Evolutionary conservation across 2,888 invertebrate species (phyloP), one percentile per base, ranked within the genome.

Genomic region (Linnaemya tessellans): DNA sequence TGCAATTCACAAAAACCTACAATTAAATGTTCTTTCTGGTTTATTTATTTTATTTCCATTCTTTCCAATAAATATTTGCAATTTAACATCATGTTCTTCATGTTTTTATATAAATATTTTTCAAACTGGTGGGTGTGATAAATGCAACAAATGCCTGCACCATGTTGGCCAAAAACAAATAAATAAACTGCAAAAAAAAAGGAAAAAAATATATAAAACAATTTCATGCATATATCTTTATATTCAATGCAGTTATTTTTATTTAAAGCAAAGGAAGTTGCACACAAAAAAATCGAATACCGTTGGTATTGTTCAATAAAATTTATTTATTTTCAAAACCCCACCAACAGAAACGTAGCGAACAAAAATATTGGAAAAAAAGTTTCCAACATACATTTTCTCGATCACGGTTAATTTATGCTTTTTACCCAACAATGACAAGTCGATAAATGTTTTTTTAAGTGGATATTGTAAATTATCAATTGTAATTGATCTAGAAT

Each of bases 381-480:
- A 25, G 43, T 41, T 51, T 43, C 20, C 58, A 78, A 70, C 78
- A 84, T 81, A 85, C 79, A 85, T 85, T 81, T 81, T 68, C n/a
- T n/a, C 62, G 78, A 25, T 56, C 54, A 49, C 49, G 70, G 7
- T 38, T 65, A 73, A 70, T 81, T 81, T 75, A 75, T 73, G 73
- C 58, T 68, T 73, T 41, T 54, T 58, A 43, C 43, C 38, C 60
- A 43, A 78, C 73, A 78, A 64, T 81, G 84, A 81, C 84, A 81
- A 81, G 78, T 78, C 84, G 78, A 80, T 80, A 84, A 80, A 84
- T 80, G 84, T 67, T 60, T 84, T 80, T 73, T 80, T 68, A 73
- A 84, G 60, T 80, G 84, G 77, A 84, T 81, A 81, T 84, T 81
- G 68, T 84, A 74, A 81, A 79, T 84, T 74, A 84, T 84, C 84